Evolutionary conservation across 2,113 vertebrate species (phyloP).

Genomic region (Lepus europaeus): DNA sequence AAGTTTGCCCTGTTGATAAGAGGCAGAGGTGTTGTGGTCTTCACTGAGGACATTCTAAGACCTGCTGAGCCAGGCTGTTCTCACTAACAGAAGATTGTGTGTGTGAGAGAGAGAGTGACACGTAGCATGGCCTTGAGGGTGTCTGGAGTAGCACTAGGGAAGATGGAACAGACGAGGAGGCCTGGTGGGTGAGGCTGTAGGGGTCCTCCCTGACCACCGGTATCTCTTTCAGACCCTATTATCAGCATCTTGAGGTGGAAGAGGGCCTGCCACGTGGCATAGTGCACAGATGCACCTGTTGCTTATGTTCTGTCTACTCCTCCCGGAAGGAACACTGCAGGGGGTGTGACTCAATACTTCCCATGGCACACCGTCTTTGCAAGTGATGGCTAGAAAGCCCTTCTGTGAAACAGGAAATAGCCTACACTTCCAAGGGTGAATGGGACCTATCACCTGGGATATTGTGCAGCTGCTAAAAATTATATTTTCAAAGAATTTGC

Average conservation of each 20-base stretch:
- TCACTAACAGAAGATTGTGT: background rate
- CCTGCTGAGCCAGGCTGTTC: background rate
- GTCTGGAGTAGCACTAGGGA: background rate
- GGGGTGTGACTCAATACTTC: background rate
- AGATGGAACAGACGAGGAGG: background rate
- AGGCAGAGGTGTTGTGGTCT: background rate
- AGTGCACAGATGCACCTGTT: fast-evolving
- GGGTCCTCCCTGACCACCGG: background rate
- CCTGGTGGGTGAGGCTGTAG: no score
- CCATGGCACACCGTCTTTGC: background rate
- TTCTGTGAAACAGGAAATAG: slow-evolving; percentile 4
- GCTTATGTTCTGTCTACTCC: background rate
- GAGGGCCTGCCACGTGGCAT: background rate
- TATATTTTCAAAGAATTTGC: slow-evolving; percentile 44
- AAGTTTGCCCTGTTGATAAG: background rate
- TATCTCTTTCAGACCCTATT: background rate
- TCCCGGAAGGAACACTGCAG: background rate
- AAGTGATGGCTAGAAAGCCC: background rate
- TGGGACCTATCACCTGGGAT: background rate
- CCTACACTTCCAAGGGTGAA: background rate
- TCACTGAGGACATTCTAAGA: background rate
- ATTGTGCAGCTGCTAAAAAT: slow-evolving; percentile 12
- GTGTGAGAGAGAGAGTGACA: background rate
- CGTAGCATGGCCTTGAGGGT: no score
- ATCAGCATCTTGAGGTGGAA: background rate